phyloP scores from a whole-genome alignment of 2,797 vertebrate species.

The Crax fasciolata region DNA sequence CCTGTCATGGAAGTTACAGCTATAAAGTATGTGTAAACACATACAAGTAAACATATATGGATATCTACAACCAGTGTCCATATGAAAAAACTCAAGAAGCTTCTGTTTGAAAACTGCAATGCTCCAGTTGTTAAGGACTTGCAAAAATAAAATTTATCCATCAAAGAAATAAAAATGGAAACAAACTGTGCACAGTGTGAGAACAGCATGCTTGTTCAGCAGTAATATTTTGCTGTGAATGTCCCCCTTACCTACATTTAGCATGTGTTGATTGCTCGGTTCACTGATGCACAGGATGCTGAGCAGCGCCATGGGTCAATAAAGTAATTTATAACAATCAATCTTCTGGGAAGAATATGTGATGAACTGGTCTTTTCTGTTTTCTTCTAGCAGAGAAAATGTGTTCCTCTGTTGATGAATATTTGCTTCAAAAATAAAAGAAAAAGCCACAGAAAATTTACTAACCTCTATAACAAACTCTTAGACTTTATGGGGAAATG shows the following conservation, averaged over 20 bases:
- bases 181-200: not conserved
- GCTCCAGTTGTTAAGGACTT: fast-evolving
- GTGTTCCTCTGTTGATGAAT: conserved; percentile 15
- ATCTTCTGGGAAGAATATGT: conserved; percentile 9
- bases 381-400: conserved; percentile 25
- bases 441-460: not conserved
- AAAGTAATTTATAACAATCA: conserved; percentile 74
- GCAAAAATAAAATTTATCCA: not conserved
- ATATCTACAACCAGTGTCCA: fast-evolving
- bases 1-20: not conserved
- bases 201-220: conserved; percentile 2
- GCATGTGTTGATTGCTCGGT: conserved; percentile 52
- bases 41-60: not conserved
- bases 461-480: conserved; percentile 40
- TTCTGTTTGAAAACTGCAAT: not conserved
- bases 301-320: conserved; percentile 69
- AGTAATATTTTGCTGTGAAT: conserved; percentile 14
- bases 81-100: not conserved
- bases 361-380: conserved; percentile 42
- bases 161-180: not conserved
- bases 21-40: not conserved
- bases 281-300: conserved; percentile 62
- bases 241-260: conserved; percentile 42
- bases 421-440: not conserved
- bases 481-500: not conserved